Conservation (phyloP, 2,797 vertebrate species). For the Acanthurus tractus region DNA sequence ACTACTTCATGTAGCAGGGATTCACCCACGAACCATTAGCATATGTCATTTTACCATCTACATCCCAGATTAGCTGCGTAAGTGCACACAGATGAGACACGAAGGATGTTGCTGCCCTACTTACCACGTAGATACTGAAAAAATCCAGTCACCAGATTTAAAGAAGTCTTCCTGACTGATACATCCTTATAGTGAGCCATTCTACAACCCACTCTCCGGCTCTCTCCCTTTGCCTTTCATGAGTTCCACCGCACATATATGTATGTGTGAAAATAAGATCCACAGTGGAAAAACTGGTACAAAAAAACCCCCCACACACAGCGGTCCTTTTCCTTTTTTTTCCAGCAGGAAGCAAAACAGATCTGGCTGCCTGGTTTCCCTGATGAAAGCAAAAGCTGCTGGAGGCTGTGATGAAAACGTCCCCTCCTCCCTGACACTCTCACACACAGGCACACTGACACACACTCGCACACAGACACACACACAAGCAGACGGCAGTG, state of each 20-base stretch:
- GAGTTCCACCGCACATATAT: conserved; percentile 64
- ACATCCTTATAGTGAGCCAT: conserved; percentile 88
- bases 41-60: conserved; percentile 49
- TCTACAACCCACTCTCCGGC: conserved; percentile 70
- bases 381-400: conserved; percentile 76
- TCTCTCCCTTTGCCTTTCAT: conserved; percentile 73
- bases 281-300: conserved; percentile 70
- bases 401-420: conserved; percentile 74
- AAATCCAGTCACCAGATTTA: conserved; percentile 89
- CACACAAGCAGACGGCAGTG: conserved; percentile 37
- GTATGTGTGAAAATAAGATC: conserved; percentile 67
- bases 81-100: conserved; percentile 52
- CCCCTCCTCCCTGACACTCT: conserved; percentile 74
- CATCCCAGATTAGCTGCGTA: conserved; percentile 42
- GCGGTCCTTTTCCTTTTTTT: conserved; percentile 66
- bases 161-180: conserved; percentile 84
- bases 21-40: conserved; percentile 66
- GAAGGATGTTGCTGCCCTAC: conserved; percentile 73
- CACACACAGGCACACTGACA: conserved; percentile 51
- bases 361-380: conserved; percentile 77
- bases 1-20: conserved; percentile 64
- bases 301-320: conserved; percentile 15
- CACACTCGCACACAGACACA: conserved; percentile 37
- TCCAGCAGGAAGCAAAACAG: conserved; percentile 83
- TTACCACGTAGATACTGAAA: conserved; percentile 91